Evolutionary conservation across 2,888 invertebrate genomes (phyloP), one percentile per base, ranked within the genome.

Genomic region (Cremastinae sp.): DNA sequence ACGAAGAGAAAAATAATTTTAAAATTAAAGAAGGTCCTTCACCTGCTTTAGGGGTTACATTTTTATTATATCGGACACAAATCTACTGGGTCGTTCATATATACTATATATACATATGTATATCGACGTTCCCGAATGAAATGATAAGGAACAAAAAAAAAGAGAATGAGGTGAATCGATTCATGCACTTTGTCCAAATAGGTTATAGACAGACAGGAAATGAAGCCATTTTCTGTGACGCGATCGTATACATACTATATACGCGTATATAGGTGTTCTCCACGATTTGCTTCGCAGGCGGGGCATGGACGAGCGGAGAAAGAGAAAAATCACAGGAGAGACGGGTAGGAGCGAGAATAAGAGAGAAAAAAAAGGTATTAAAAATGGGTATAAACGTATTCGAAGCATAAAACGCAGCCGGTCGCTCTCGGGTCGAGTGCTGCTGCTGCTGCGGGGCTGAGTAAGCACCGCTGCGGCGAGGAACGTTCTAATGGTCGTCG

Each of bases 391-490:
- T 28, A 28, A 28, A 28, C 28, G 28, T 28, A 28, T 20, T 22
- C 62, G 38, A 22, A 28, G 79, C 83, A 84, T 86, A 83, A 84
- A 82, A 81, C 81, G 83, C 84, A 85, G 83, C 76, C 83, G 83
- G 80, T 79, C 62, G 66, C 56, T 61, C n/a, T 22, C 3, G 38
- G 82, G 62, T 73, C 82, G 79, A 84, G 83, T 80, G n/a, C n/a
- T n/a, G n/a, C n/a, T n/a, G n/a, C n/a, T n/a, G n/a, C n/a, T n/a
- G n/a, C n/a, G 82, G 78, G 76, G 85, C 85, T 85, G 85, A 85
- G 83, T 84, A 85, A 84, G 85, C 81, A 81, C 80, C 80, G 78
- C 81, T 9, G 9, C 45, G n/a, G 28, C 28, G 28, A 28, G 41
- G 8, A 12, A 80, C 79, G 78, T 71, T 78, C 79, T 80, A 80